Evolutionary conservation across 1,140 invertebrate genomes (phyloP).

Genomic region (Chymomyza costata): DNA sequence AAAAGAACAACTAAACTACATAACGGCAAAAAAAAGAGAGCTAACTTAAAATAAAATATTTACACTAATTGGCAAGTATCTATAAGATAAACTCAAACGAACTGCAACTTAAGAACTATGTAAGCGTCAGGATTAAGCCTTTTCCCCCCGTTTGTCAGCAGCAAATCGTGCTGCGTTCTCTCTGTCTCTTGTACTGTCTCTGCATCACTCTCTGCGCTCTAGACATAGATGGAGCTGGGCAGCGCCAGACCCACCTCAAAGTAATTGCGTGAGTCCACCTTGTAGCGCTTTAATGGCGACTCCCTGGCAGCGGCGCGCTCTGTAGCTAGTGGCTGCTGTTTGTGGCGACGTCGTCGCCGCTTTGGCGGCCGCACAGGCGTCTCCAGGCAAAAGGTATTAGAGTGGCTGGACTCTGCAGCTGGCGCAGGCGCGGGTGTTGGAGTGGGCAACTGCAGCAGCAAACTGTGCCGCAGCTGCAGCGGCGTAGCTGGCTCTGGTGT

Average conservation of each 20-base stretch:
- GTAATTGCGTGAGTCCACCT: conserved; percentile 59
- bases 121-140: conserved; percentile 73
- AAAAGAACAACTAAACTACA: conserved; percentile 61
- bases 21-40: conserved; percentile 62
- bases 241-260: conserved; percentile 67
- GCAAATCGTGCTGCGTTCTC: conserved; percentile 19
- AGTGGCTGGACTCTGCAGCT: background rate
- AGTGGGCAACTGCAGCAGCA: conserved; percentile 34
- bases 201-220: background rate
- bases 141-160: conserved; percentile 74
- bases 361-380: conserved; percentile 45
- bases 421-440: background rate
- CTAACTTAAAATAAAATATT: conserved; percentile 10
- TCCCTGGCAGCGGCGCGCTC: conserved; percentile 12
- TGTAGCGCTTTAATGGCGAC: conserved; percentile 59
- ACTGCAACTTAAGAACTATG: conserved; percentile 56
- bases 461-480: conserved; percentile 20
- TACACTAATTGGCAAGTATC: conserved; percentile 1
- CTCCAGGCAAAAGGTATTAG: conserved; percentile 50
- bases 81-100: conserved; percentile 16
- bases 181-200: conserved; percentile 5
- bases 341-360: conserved; percentile 7
- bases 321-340: background rate
- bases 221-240: conserved; percentile 68
- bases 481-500: conserved; percentile 48